These are phyloP conservation scores for Opisthocomus hoazin DNA, from an alignment of 2,113 vertebrate species.

Conservation along the genomic window DNA sequence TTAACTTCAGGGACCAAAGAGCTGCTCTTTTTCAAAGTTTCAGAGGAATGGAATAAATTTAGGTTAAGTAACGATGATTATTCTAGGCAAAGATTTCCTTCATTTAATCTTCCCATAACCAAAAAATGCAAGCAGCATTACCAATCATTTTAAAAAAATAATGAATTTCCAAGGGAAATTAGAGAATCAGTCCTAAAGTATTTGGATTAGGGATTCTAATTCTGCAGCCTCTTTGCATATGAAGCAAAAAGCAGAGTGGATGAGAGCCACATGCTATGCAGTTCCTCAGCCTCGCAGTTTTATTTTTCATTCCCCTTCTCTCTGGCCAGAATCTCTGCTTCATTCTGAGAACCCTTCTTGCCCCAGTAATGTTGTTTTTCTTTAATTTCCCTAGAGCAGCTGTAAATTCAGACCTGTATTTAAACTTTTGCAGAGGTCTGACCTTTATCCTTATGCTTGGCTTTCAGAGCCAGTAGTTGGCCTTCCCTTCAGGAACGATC, in stretches of 20 bases:
- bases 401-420: background rate
- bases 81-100: slow-evolving; percentile 66
- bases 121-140: slow-evolving; percentile 56
- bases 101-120: slow-evolving; percentile 62
- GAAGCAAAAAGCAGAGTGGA: slow-evolving; percentile 8
- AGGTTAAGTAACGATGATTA: slow-evolving; percentile 44
- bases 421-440: background rate
- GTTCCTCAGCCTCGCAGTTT: background rate
- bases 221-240: slow-evolving; percentile 22
- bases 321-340: background rate
- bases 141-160: slow-evolving; percentile 52
- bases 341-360: background rate
- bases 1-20: slow-evolving; percentile 56
- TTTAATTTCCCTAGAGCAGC: background rate
- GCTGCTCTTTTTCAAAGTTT: slow-evolving; percentile 48
- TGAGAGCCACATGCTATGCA: background rate
- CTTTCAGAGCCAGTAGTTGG: background rate
- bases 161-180: slow-evolving; percentile 67
- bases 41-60: slow-evolving; percentile 59
- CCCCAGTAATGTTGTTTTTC: background rate
- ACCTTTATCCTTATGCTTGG: background rate
- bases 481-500: background rate
- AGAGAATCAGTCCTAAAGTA: slow-evolving; percentile 52
- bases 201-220: slow-evolving; percentile 55
- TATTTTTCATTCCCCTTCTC: background rate